Base-by-base conservation (phyloP, 2,888 invertebrate genomes). In the Drosophila pegasa region DNA sequence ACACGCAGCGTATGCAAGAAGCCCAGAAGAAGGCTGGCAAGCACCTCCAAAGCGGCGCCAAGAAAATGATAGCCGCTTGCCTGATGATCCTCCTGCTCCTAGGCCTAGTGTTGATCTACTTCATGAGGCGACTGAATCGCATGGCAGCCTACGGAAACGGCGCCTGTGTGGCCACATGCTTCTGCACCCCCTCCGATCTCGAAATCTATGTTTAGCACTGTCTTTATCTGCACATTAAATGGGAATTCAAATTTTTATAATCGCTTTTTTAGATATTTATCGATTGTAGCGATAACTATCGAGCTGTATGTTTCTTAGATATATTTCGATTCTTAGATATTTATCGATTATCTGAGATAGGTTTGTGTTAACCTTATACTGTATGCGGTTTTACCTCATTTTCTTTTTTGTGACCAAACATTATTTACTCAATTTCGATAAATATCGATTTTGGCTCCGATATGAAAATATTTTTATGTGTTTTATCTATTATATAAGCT, bases 111-210 rank as follows among this genome's bases (percentile, higher is more conserved):
- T 52, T 64, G 12, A 2, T 88, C 1, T 62, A 68, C 52, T 29
- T 77, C 45, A 60, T 58, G 0, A 56, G 82, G 3, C 57, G 65
- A 0, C 87, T 74, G 20, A 89, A 90, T 55, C 69, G 52, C 12
- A 48, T 64, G 0, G 67, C 43, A 2, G 45, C 63, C 22, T 80
- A 70, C 48, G 90, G 90, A 4, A 77, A 48, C 25, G 71, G 78
- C 3, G 75, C 70, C 9, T 85, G 83, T 41, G 61, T 59, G 12
- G 59, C 74, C 16, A 71, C 75, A 0, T 80, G 80, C 5, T 73
- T 85, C 16, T 84, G 71, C 43, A 74, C 68, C 18, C 64, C 59
- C 31, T 66, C 63, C 16, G 71, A 80, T 12, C 90, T 90, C 31
- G 59, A 72, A 22, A 71, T 43, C 22, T 18, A 14, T 31, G 14